Evolutionary conservation across 2,888 invertebrate species (phyloP).

Genomic region (Limnephilus marmoratus): DNA sequence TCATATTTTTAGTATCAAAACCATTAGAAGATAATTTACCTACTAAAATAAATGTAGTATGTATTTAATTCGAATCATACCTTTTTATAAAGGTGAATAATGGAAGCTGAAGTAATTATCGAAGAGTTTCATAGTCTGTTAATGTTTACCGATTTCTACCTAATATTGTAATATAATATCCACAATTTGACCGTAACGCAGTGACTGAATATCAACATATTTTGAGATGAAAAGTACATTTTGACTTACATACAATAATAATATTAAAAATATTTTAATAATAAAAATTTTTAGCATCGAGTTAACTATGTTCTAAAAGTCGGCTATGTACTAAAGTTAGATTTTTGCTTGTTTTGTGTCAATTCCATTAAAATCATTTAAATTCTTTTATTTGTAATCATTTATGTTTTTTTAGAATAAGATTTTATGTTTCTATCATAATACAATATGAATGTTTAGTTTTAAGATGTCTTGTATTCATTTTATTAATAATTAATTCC

Average conservation of each 20-base stretch:
- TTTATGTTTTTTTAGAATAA: not conserved
- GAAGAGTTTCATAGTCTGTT: conserved; percentile 2
- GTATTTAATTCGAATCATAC: not conserved
- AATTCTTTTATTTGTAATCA: not conserved
- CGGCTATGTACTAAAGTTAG: not conserved
- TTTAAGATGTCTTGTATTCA: conserved; percentile 10
- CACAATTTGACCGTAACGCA: not conserved
- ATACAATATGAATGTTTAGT: not conserved
- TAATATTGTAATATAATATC: not conserved
- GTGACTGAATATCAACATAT: not conserved
- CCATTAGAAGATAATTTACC: not conserved
- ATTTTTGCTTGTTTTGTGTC: not conserved
- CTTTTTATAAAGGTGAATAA: not conserved
- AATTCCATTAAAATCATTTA: not conserved
- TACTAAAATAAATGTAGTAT: not conserved
- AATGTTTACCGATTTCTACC: not conserved
- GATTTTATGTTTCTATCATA: not conserved
- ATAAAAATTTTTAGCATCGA: not conserved
- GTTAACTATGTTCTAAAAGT: not conserved
- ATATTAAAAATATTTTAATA: not conserved
- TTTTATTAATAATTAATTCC: not conserved
- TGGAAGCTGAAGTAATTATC: not conserved
- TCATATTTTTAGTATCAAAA: conserved; percentile 16
- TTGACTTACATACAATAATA: not conserved
- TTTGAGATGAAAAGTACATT: conserved; percentile 2